Conservation (phyloP, 2,113 vertebrate genomes). For the Ictalurus furcatus region DNA sequence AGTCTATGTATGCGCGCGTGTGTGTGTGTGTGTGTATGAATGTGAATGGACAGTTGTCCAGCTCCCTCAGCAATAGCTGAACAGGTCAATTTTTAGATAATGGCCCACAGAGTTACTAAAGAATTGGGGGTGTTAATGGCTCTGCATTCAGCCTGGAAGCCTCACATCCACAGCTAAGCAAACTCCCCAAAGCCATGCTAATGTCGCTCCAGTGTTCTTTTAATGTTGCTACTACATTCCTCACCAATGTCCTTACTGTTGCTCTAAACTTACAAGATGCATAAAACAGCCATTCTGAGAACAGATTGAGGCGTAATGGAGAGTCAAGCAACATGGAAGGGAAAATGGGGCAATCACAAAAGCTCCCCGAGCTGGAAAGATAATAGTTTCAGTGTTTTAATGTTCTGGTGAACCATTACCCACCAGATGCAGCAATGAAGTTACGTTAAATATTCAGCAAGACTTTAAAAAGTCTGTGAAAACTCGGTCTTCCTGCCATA, state of each 20-base stretch:
- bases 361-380: constrained; percentile 23
- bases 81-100: constrained; percentile 47
- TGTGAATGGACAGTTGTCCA: constrained; percentile 44
- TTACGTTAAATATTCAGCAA: constrained; percentile 33
- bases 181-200: constrained; percentile 41
- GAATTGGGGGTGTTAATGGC: constrained; percentile 34
- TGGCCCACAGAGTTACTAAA: constrained; percentile 23
- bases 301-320: constrained; percentile 24
- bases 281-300: constrained; percentile 26
- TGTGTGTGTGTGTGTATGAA: constrained; percentile 27
- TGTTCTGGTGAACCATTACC: constrained; percentile 6
- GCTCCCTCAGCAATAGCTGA: constrained; percentile 11
- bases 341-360: constrained; percentile 29
- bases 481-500: not conserved
- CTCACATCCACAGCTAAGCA: constrained; percentile 35
- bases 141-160: constrained; percentile 44
- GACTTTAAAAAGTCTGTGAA: not conserved
- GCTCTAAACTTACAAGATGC: not conserved
- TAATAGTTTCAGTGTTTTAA: constrained; percentile 11
- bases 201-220: constrained; percentile 23
- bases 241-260: not conserved
- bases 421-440: constrained; percentile 26
- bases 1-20: not conserved
- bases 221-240: constrained; percentile 30
- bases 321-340: constrained; percentile 16